Evolutionary conservation across 2,113 vertebrate genomes (phyloP).

Genomic region (Myanophis thanlyinensis): DNA sequence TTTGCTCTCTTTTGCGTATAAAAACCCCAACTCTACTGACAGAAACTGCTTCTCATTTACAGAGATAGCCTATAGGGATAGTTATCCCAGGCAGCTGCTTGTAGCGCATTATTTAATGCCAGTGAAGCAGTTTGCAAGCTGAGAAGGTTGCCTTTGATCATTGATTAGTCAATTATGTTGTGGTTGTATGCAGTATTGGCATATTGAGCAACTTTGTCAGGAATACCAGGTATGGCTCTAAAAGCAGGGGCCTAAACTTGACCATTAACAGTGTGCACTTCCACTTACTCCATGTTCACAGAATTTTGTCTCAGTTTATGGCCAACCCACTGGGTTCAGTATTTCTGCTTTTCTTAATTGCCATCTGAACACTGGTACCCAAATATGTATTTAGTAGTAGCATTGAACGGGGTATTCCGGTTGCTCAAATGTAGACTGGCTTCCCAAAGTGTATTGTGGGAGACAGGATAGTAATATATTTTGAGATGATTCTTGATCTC

Average conservation of each 20-base stretch:
- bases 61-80: background rate
- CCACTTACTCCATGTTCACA: constrained; percentile 30
- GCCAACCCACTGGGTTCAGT: constrained; percentile 35
- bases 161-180: background rate
- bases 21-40: background rate
- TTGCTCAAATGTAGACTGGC: background rate
- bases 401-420: background rate
- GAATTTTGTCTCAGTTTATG: constrained; percentile 28
- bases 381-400: constrained; percentile 21
- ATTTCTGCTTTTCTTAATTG: constrained; percentile 11
- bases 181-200: background rate
- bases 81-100: background rate
- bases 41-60: constrained; percentile 7
- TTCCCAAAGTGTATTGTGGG: constrained; percentile 6
- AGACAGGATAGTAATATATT: background rate
- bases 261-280: background rate
- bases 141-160: background rate
- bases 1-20: background rate
- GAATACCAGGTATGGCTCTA: background rate
- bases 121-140: background rate
- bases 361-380: background rate
- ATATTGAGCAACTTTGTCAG: background rate
- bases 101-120: background rate
- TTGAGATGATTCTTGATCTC: background rate
- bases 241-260: background rate